Base-by-base conservation (phyloP, 2,888 invertebrate genomes). In the Idaea straminata region DNA sequence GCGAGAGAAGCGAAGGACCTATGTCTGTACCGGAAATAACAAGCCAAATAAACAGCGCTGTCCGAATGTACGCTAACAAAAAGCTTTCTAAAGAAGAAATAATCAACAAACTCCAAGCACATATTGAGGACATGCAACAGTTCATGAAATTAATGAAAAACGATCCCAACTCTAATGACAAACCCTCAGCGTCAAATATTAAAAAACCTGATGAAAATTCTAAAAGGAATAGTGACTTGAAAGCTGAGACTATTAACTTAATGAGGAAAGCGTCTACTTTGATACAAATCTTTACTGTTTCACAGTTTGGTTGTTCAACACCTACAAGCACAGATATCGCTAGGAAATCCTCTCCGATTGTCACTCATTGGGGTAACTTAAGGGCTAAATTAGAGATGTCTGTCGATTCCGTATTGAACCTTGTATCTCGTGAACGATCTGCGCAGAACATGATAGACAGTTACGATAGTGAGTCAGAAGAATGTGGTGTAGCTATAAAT, bases 81-180 rank as follows among this genome's bases (percentile, higher is more conserved):
- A 94, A 98, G 70, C 96, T 98, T 84, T 98, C 99, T 91, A 99
- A 99, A 87, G 99, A 99, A 81, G 98, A 99, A 87, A 94, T 99
- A 16, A 98, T 99, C 25, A 94, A 95, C 61, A 99, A 99, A 87
- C 92, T 99, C 25, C 99, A 99, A 88, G 98, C 98, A 0, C 99
- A 99, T 91, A 98, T 99, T 64, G 96, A 96, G 60, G 99, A 99
- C 88, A 94, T 99, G 88, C 99, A 99, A 86, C 95, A 99, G 73
- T 99, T 99, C 83, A 99, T 99, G 75, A 96, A 97, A 76, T 96
- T 99, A 81, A 94, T 99, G 79, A 99, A 99, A 94, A 96, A 96
- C 74, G 96, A 96, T 77, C 95, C 79, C 86, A 86, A 88, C 61
- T 35, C 82, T 1, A 87, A 84, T 69, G 87, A 85, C 65, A 66